These are phyloP conservation scores for Macrotrachela quadricornifera DNA, from an alignment of 1,140 invertebrate genomes.

Conservation along the genomic window DNA sequence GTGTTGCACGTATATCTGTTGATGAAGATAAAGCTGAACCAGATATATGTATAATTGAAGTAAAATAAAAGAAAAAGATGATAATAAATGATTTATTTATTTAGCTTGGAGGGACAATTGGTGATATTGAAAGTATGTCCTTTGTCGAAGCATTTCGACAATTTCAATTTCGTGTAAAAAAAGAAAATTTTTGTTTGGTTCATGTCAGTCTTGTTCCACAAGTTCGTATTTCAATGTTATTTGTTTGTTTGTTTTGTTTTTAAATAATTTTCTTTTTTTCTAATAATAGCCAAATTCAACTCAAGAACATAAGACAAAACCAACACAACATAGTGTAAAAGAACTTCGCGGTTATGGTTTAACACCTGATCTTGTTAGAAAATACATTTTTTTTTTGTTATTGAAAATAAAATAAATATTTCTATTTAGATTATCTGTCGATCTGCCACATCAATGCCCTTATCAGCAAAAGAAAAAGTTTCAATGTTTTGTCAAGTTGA, in stretches of 20 bases:
- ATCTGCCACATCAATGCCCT: conserved; percentile 58
- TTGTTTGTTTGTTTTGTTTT: conserved; percentile 7
- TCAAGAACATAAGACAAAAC: conserved; percentile 92
- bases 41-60: conserved; percentile 42
- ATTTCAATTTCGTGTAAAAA: conserved; percentile 72
- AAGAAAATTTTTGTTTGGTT: conserved; percentile 77
- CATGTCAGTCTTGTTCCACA: conserved; percentile 88
- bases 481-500: conserved; percentile 75
- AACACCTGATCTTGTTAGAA: conserved; percentile 47
- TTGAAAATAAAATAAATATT: too few species aligned
- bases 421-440: conserved; percentile 53
- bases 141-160: conserved; percentile 94
- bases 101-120: conserved; percentile 79
- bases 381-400: too few species aligned
- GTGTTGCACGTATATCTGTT: conserved; percentile 66
- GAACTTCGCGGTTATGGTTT: conserved; percentile 72
- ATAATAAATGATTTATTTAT: conserved; percentile 49
- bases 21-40: conserved; percentile 38
- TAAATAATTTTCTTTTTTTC: conserved; percentile 73
- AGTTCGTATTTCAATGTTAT: conserved; percentile 87
- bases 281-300: conserved; percentile 42
- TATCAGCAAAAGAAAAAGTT: conserved; percentile 19
- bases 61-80: conserved; percentile 47
- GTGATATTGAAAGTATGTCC: conserved; percentile 94
- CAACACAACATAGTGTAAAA: conserved; percentile 82